Percentiles rank a stretch among this genome's conserved stretches.
Conservation (phyloP, 2,797 vertebrate genomes). For the Acanthis flammea region DNA sequence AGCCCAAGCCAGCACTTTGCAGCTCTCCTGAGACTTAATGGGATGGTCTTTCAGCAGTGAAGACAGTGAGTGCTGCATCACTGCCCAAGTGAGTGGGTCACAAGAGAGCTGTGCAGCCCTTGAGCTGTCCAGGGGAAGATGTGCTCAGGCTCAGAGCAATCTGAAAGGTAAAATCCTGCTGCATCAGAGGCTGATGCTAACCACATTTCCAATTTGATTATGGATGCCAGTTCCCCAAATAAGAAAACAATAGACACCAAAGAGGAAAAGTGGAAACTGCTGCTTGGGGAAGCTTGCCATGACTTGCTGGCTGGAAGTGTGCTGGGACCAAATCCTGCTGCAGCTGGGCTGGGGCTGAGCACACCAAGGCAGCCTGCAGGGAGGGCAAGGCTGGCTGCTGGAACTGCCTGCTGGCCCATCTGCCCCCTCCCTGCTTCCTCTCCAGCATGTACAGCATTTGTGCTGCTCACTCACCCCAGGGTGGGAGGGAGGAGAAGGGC, state of each 20-base stretch:
- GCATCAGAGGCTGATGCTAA: conserved; percentile 8
- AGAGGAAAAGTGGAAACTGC: conserved; percentile 58
- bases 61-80: not conserved
- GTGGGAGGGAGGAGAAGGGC: not conserved
- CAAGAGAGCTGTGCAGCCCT: not conserved
- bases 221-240: conserved; percentile 18
- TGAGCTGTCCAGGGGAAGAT: not conserved
- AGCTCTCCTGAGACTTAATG: not conserved
- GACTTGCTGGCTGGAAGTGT: not conserved
- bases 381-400: not conserved
- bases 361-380: not conserved
- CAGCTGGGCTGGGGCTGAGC: not conserved
- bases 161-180: not conserved
- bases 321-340: not conserved
- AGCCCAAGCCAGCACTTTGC: not conserved
- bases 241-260: conserved; percentile 56
- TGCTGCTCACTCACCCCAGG: not conserved
- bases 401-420: not conserved
- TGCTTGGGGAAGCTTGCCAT: conserved; percentile 27
- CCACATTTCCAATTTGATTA: not conserved
- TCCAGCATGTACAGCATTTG: not conserved
- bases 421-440: not conserved
- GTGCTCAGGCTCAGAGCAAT: not conserved
- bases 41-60: not conserved
- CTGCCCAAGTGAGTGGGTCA: rapidly evolving